Evolutionary conservation across 2,888 invertebrate genomes (phyloP), one percentile per base, ranked within the genome.

Genomic region (Troides helena): DNA sequence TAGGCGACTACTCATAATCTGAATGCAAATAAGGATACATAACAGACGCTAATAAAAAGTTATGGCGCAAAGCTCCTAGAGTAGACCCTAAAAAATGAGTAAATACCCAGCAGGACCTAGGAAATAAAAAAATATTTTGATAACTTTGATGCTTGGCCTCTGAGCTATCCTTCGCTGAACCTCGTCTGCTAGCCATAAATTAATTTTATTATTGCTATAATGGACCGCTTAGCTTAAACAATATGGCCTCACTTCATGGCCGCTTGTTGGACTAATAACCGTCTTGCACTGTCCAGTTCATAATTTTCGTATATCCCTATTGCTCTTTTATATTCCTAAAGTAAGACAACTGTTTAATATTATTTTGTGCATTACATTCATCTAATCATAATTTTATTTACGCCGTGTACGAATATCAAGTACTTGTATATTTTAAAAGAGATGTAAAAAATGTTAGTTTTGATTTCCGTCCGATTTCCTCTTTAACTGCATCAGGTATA

Each of bases 221-320:
- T 60, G 43, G 64, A 21, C 60, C 23, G 68, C 8, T 39, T 36
- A 50, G 63, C 57, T 68, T 64, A 64, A 68, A 59, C 63, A 68
- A 68, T 68, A 56, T 68, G 68, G 68, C 64, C 68, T 68, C 60
- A 68, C 36, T 18, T 68, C 59, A 64, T 46, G 68, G 64, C 23
- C 64, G 53, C 60, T 68, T 53, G 64, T 58, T 68, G 46, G 62
- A 58, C 58, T 63, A 63, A 63, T 63, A 59, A 62, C 68, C 58
- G 61, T 12, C 61, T 46, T 50, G 58, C 50, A 46, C n/a, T 43
- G 21, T 56, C 62, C 56, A 62, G 63, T 43, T 63, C 50, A 17
- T 63, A 10, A 58, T 59, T 36, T 43, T 46, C 12, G 23, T 62
- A 39, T 56, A 62, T 57, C 39, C 21, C 7, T 25, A 17, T 59